Evolutionary conservation across 2,888 invertebrate species (phyloP), one percentile per base, ranked within the genome.

Genomic region (Dilophus febrilis): DNA sequence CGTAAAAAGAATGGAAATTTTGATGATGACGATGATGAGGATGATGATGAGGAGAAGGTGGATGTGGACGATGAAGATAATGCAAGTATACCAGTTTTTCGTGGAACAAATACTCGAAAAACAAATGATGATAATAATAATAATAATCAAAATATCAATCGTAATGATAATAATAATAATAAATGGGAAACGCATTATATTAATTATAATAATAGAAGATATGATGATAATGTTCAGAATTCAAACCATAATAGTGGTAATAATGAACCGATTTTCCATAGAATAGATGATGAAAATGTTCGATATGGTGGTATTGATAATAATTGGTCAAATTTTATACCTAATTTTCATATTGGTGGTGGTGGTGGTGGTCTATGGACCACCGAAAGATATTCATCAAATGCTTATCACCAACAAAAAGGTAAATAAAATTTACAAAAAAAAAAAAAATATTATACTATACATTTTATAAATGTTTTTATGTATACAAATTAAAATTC

Each of bases 301-400:
- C 55, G 34, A 18, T 18, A 56, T 34, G 52, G 54, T 13, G 48
- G 51, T 22, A 48, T 49, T 3, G 59, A 59, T 38, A n/a, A n/a
- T n/a, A 55, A 51, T 26, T 62, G 61, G 62, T 54, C 55, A 3
- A 57, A 55, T 36, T 60, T 58, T 44, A 49, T 56, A 3, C 64
- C 61, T 4, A n/a, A n/a, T n/a, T n/a, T n/a, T n/a, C n/a, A n/a
- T n/a, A n/a, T n/a, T n/a, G n/a, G n/a, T n/a, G n/a, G n/a, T n/a
- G n/a, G n/a, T n/a, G 52, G 54, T 3, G 46, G 49, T 0, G 50
- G 43, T 36, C 40, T 46, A n/a, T 55, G 56, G 55, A 63, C 62
- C 12, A 63, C 63, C 3, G 59, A 61, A 38, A 49, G 58, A 19
- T 30, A 40, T 35, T 35, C 36, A 35, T 27, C 14, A 14, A 36